Evolutionary conservation across 2,113 vertebrate species (phyloP).

Genomic region (Halcyon senegalensis): DNA sequence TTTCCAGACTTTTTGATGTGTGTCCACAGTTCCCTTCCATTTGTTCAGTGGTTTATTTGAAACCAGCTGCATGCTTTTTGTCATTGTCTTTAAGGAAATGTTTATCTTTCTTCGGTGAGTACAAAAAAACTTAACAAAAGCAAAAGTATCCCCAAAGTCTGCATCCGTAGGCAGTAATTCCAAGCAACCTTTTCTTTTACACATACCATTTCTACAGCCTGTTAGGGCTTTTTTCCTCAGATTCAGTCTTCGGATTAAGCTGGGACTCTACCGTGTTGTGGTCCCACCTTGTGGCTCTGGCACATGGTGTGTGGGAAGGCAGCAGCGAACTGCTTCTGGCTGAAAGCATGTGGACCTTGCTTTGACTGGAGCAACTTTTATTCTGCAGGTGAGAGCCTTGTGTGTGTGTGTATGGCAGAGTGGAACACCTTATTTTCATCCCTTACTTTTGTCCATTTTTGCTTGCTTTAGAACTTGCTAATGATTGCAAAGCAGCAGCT

Average conservation of each 20-base stretch:
- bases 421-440: not conserved
- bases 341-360: not conserved
- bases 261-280: not conserved
- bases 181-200: not conserved
- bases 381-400: not conserved
- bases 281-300: not conserved
- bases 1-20: not conserved
- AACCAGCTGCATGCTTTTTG: not conserved
- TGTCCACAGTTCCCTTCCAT: not conserved
- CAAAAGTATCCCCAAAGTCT: not conserved
- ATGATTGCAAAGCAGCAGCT: not conserved
- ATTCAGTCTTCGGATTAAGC: not conserved
- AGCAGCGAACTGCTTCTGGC: not conserved
- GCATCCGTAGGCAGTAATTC: not conserved
- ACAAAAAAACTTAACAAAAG: not conserved
- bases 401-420: not conserved
- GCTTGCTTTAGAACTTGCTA: not conserved
- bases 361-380: not conserved
- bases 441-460: not conserved
- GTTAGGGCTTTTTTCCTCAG: not conserved
- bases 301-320: accelerated
- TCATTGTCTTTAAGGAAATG: not conserved
- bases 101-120: not conserved
- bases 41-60: not conserved
- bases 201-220: not conserved